Base-by-base conservation (phyloP, 2,888 invertebrate genomes). In the Peribatodes rhomboidaria region DNA sequence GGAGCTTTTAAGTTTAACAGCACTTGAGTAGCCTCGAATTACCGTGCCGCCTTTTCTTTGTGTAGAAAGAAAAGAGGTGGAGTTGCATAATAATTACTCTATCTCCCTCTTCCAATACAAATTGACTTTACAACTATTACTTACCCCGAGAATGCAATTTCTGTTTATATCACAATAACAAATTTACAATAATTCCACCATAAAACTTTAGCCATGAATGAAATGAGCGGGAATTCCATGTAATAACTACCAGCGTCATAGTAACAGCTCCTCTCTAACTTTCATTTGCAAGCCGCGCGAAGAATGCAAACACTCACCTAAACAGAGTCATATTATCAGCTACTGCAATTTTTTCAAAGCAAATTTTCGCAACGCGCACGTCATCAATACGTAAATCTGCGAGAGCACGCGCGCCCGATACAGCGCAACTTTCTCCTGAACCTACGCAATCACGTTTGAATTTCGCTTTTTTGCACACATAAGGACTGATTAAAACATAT, bases 401-500 rank as follows among this genome's bases (percentile, higher is more conserved):
- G 71, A 70, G 68, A 74, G 78, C 84, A 82, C 80, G 81, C 80
- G 75, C 80, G 70, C 72, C 73, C 78, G 75, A 76, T 81, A 82
- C 80, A 76, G 73, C 79, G 74, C n/a, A 78, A 87, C 88, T 89
- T 89, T 89, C 88, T 86, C 86, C 80, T 73, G 73, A 74, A 72
- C 73, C 77, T 77, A 83, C 85, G 87, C 83, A 85, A 86, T 80
- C 81, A 72, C 79, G 80, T 77, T 81, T 82, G 78, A 84, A 86
- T 85, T 86, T 86, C 84, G 86, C 83, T 81, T 86, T 84, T 85
- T 86, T 84, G 82, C 85, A 79, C 76, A 81, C 75, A 81, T 75
- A 69, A 61, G 35, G 39, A 67, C 64, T 64, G 58, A 65, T 61
- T 55, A 65, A 50, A 44, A 63, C 63, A 62, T 47, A 54, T 65